Evolutionary conservation across 2,113 vertebrate species (phyloP).

Genomic region (Dasyurus viverrinus): DNA sequence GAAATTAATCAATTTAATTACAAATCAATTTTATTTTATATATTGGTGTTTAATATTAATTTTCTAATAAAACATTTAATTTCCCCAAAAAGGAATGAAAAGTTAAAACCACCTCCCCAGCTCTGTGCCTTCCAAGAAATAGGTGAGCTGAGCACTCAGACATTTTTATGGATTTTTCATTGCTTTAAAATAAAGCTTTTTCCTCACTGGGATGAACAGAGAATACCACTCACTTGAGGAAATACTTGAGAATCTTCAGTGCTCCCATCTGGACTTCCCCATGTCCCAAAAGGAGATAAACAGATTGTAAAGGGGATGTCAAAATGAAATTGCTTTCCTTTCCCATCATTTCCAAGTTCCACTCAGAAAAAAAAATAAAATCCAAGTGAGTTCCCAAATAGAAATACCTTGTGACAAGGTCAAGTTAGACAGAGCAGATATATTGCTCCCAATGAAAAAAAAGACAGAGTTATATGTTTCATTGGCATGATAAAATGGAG

Average conservation of each 20-base stretch:
- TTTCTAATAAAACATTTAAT: background rate
- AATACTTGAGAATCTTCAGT: conserved; percentile 27
- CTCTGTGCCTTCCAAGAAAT: background rate
- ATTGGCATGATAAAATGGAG: conserved; percentile 63
- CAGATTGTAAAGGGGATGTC: conserved; percentile 75
- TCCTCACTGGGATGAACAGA: background rate
- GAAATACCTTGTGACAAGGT: conserved; percentile 78
- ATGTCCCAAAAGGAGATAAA: conserved; percentile 66
- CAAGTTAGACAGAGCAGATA: conserved; percentile 69
- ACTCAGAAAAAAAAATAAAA: conserved; percentile 59
- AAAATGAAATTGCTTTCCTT: conserved; percentile 69
- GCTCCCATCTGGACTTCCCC: conserved; percentile 27
- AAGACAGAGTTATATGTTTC: conserved; percentile 5
- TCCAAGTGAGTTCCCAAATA: conserved; percentile 66
- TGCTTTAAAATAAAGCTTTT: background rate
- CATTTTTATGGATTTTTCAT: background rate
- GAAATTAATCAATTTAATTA: background rate
- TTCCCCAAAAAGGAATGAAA: background rate
- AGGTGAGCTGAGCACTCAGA: background rate
- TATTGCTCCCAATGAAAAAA: conserved; percentile 71
- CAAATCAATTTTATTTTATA: background rate
- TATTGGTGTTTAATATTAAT: background rate
- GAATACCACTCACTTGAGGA: background rate
- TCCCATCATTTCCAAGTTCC: conserved; percentile 71
- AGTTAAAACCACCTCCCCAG: background rate